Base-by-base conservation (phyloP, 2,113 vertebrate species). In the Zosterops lateralis region DNA sequence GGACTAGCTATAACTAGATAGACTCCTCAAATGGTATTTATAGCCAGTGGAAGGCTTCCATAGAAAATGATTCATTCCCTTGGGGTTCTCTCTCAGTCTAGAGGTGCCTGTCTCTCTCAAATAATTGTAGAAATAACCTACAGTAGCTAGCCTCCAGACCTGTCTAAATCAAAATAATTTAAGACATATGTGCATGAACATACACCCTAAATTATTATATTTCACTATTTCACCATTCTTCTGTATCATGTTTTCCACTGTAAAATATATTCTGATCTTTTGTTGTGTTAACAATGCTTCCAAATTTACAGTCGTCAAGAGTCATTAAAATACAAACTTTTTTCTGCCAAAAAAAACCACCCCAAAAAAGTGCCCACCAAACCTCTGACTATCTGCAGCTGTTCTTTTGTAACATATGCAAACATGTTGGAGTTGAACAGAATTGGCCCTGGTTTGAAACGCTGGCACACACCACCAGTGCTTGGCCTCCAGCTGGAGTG, bases 51-150 rank as follows among this genome's bases (percentile, higher is more conserved):
- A 67, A 72, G 18, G 3, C 2, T 53, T 6, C 3, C 8, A 5
- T 6, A n/a, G 36, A 62, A 92, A 89, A 80, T 0, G 0, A 61
- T 12, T 47, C 0, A 16, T 51, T 83, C 45, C 12, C 17, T 45
- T 42, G n/a, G 12, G 53, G 51, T 60, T 72, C 53, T 88, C 42
- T n/a, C 14, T 75, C 32, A 38, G 12, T 54, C 71, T 85, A 32
- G 29, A 88, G 31, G 2, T 57, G 13, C 3, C n/a, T 40, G 5
- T 72, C 74, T 48, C 10, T 66, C 28, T 57, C 21, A 29, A 19
- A 4, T 31, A 19, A 32, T 22, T 7, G 3, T 31, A 65, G 36
- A 83, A 60, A 14, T n/a, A 73, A 32, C 12, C 20, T 47, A 40
- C 3, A 65, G 18, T 17, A 80, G 6, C 11, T 51, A 54, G 7